Evolutionary conservation across 1,140 invertebrate species (phyloP), one percentile per base, ranked within the genome.

Genomic region (Stegodyphus mimosarum): DNA sequence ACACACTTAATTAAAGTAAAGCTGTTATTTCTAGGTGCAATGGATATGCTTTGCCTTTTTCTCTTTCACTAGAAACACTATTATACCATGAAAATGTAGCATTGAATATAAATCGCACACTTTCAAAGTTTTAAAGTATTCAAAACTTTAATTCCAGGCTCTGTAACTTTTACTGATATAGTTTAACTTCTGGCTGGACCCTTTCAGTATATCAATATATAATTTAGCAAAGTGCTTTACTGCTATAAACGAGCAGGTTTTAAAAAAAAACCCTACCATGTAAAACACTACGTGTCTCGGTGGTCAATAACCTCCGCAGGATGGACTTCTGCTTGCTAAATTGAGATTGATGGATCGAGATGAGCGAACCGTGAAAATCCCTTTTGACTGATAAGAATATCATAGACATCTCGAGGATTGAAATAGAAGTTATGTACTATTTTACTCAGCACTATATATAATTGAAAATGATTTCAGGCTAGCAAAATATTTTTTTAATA

Each of bases 201-300:
- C 15, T 60, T 60, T 60, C 15, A 9, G 9, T 60, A 15, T 60
- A 60, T 11, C 55, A 9, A 15, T 0, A 9, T 9, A 6, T 66
- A 79, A 79, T 79, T 79, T 79, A 53, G 77, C 66, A 53, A 51
- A 79, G 77, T 79, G 77, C 51, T 69, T 70, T 15, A 60, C 48
- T 67, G 60, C 63, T 33, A 79, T 79, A 52, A 66, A 79, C 70
- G 77, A 55, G 33, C 33, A 3, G 52, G 13, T 52, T 55, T 79
- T 79, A 53, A 66, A 79, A 79, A n/a, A 33, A 66, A n/a, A 70
- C 77, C 66, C 67, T 15, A 15, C 66, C 75, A 67, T 55, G 64
- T 79, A 49, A 79, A 79, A 60, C 77, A 33, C 64, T 53, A 49
- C 74, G 63, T 48, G 33, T 66, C 77, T 53, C 66, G 55, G 53